Conservation (phyloP, 1,140 invertebrate species). For the Drosophila nikananu region DNA sequence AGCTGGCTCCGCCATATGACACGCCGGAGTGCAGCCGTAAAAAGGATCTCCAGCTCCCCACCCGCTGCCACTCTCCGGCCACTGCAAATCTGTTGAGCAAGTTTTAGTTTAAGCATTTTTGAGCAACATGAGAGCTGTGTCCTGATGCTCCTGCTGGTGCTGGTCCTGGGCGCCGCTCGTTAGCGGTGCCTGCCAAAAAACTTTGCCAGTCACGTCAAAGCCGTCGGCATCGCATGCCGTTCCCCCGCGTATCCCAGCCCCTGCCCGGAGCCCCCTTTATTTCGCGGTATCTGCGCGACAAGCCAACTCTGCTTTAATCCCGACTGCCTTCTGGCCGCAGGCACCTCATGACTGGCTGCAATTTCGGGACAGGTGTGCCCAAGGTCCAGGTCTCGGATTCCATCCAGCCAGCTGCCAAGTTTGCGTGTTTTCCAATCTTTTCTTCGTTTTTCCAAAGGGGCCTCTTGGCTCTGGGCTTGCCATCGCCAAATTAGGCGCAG, state of each 20-base stretch:
- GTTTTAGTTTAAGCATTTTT: slow-evolving; percentile 80
- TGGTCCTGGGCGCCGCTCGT: slow-evolving; percentile 56
- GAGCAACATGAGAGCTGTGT: slow-evolving; percentile 70
- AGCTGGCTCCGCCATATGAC: slow-evolving; percentile 61
- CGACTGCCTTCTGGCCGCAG: slow-evolving; percentile 39
- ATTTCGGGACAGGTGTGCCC: slow-evolving; percentile 74
- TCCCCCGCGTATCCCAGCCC: neutral
- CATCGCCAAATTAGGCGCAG: slow-evolving; percentile 61
- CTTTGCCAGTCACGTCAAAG: slow-evolving; percentile 83
- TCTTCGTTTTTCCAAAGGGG: slow-evolving; percentile 33
- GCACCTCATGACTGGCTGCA: slow-evolving; percentile 74
- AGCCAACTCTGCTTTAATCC: slow-evolving; percentile 72
- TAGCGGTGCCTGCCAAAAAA: slow-evolving; percentile 81
- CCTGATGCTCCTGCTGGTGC: neutral
- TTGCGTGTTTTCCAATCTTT: slow-evolving; percentile 78
- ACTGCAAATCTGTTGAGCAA: slow-evolving; percentile 78
- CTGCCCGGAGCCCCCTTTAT: slow-evolving; percentile 15
- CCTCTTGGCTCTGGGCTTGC: slow-evolving; percentile 19
- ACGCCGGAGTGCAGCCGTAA: slow-evolving; percentile 72
- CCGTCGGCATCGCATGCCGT: slow-evolving; percentile 57
- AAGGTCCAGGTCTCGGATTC: slow-evolving; percentile 68
- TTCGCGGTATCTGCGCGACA: slow-evolving; percentile 35
- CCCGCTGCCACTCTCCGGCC: slow-evolving; percentile 29
- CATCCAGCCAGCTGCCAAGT: slow-evolving; percentile 74
- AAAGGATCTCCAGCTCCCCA: slow-evolving; percentile 40